Base-by-base conservation (phyloP, 2,113 vertebrate genomes). In the Platycercus adscitus region DNA sequence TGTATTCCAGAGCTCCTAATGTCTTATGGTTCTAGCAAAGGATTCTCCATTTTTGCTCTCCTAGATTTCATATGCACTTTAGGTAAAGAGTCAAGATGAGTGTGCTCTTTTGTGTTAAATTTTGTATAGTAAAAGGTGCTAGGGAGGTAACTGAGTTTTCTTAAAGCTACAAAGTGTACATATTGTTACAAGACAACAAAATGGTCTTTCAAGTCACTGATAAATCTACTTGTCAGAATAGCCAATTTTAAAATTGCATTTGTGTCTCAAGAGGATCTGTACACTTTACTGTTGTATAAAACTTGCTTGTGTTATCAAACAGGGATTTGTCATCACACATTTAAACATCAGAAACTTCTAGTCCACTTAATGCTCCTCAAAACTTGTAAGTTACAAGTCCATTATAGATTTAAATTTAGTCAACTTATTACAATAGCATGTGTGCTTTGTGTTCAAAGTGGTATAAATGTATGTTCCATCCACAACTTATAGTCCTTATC, bases 51-150 rank as follows among this genome's bases (percentile, higher is more conserved):
- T 79, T 80, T 66, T 37, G 71, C 29, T 85, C 90, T 86, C 49
- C 63, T 56, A 26, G 39, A 52, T 91, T 90, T 94, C 65, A 91
- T n/a, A 49, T 69, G 96, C 95, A 96, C 93, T 96, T 93, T 96
- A 97, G 43, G 41, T 79, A 79, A 64, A 85, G 73, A 79, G 76
- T 81, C 60, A 81, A 82, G 81, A 60, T 28, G n/a, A 95, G 65
- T 9, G 18, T 94, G 77, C 44, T 93, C 10, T 80, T 84, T 6
- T 2, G 7, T 56, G 73, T 95, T 95, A 93, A 84, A 86, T 95
- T 90, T 60, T 97, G 90, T 94, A 94, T 10, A 95, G 37, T 61
- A 69, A 68, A 96, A 79, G 61, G 72, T 94, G 80, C 1, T 15
- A 93, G 52, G 26, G 39, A 86, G 28, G 77, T 94, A 93, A 92